Evolutionary conservation across 1,140 invertebrate species (phyloP), one percentile per base, ranked within the genome.

Genomic region (Manduca sexta): DNA sequence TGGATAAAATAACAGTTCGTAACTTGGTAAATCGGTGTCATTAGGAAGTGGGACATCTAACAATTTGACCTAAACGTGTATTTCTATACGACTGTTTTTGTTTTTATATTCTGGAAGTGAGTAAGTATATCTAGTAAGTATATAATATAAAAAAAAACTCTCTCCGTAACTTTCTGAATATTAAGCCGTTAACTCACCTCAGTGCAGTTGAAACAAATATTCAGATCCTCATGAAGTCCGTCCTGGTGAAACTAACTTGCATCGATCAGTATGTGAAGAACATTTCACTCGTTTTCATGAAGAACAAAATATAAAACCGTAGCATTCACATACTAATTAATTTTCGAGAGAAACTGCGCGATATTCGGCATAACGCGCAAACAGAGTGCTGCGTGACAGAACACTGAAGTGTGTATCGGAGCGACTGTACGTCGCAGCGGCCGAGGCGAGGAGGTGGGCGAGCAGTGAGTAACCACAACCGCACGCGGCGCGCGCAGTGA

Each of bases 241-340:
- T 64, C 56, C 62, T 60, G 67, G 61, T 48, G 60, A 59, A 60
- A 63, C 53, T 52, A 64, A 55, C 46, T 50, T 44, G 59, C 59
- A 50, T 44, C 49, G 63, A 62, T 82, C 64, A 80, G 60, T 57
- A 47, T 51, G 51, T 63, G 60, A 69, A 71, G 65, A 74, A 71
- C 79, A 84, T 81, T 79, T 84, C 81, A 83, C 81, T 78, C 60
- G 59, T 75, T 74, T 80, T 76, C 69, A 69, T 74, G 64, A 52
- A 68, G 60, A 65, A 68, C 64, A 66, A 74, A n/a, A n/a, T n/a
- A 72, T 62, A 72, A 70, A 72, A 74, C 63, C 64, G 62, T 72
- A 67, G 72, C 69, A 82, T 80, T 80, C 78, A 80, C 81, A 83
- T 83, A 78, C 69, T 84, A 82, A 75, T 73, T 73, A 64, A 45